These are phyloP conservation scores for Anguilla marmorata DNA, from an alignment of 2,797 vertebrate genomes.

Conservation along the genomic window DNA sequence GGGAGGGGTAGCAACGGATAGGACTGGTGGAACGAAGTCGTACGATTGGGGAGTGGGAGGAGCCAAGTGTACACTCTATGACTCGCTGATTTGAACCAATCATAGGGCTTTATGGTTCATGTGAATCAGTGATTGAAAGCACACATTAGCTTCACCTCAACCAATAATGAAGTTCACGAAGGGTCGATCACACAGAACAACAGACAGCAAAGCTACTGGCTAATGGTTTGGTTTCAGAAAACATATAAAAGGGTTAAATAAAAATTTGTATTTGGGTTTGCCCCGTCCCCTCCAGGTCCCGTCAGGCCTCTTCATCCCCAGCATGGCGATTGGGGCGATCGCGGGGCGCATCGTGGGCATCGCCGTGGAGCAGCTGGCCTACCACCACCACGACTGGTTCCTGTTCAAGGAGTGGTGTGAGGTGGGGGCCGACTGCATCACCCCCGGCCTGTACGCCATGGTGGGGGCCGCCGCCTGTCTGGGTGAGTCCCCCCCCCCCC, in stretches of 20 bases:
- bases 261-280: neutral
- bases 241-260: neutral
- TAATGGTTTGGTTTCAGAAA: neutral
- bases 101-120: neutral
- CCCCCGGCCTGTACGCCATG: conserved; percentile 98
- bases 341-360: conserved; percentile 98
- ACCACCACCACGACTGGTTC: conserved; percentile 98
- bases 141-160: neutral
- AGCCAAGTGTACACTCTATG: neutral
- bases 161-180: neutral
- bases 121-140: neutral
- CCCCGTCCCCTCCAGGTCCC: conserved; percentile 77
- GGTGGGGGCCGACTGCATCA: conserved; percentile 97
- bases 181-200: neutral
- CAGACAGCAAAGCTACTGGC: neutral
- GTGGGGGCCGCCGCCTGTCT: conserved; percentile 96
- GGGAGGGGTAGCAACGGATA: neutral
- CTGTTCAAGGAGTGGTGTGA: conserved; percentile 98
- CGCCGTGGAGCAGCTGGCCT: conserved; percentile 94
- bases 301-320: conserved; percentile 95
- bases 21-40: neutral
- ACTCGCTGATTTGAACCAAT: neutral
- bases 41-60: neutral
- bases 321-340: conserved; percentile 98
- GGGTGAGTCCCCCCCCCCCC: conserved; percentile 71